These are phyloP conservation scores for Gracilinanus agilis DNA, from an alignment of 2,113 vertebrate genomes.

Conservation along the genomic window DNA sequence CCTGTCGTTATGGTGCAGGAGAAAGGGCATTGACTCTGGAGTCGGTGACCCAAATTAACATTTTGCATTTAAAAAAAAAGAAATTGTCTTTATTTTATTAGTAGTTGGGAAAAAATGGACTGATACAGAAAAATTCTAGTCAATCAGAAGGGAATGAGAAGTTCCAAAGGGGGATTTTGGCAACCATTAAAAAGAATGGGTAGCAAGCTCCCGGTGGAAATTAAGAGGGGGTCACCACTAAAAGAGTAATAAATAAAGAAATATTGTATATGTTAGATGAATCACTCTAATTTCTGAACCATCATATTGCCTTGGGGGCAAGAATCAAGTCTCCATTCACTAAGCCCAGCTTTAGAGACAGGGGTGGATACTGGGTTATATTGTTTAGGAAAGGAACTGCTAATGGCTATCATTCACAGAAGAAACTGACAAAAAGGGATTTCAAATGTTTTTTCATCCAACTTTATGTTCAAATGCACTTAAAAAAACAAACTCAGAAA, in stretches of 20 bases:
- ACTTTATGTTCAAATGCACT: constrained; percentile 89
- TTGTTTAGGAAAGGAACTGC: constrained; percentile 1
- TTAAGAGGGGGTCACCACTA: constrained; percentile 53
- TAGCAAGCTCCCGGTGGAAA: constrained; percentile 57
- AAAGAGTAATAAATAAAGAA: constrained; percentile 72
- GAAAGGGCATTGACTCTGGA: too few species aligned
- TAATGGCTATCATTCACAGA: constrained; percentile 65
- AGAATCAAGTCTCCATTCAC: constrained; percentile 80
- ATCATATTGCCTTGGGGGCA: constrained; percentile 81
- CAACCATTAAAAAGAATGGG: constrained; percentile 68
- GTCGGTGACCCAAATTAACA: constrained; percentile 58
- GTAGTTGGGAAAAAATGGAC: constrained; percentile 88
- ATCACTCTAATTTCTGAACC: constrained; percentile 75
- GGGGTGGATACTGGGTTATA: neutral
- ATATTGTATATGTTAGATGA: constrained; percentile 78
- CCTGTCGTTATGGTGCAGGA: too few species aligned
- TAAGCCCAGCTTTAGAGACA: constrained; percentile 79
- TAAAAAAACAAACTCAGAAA: constrained; percentile 47
- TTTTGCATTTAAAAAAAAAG: constrained; percentile 17
- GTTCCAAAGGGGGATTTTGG: constrained; percentile 81
- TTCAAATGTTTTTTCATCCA: constrained; percentile 84
- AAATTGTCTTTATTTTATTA: constrained; percentile 91
- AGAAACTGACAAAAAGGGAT: constrained; percentile 75
- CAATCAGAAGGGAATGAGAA: constrained; percentile 85
- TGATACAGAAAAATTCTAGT: constrained; percentile 89